Percentiles rank a stretch among this genome's conserved stretches.
phyloP scores from a whole-genome alignment of 1,140 invertebrate species.

The Mylabris phalerata region DNA sequence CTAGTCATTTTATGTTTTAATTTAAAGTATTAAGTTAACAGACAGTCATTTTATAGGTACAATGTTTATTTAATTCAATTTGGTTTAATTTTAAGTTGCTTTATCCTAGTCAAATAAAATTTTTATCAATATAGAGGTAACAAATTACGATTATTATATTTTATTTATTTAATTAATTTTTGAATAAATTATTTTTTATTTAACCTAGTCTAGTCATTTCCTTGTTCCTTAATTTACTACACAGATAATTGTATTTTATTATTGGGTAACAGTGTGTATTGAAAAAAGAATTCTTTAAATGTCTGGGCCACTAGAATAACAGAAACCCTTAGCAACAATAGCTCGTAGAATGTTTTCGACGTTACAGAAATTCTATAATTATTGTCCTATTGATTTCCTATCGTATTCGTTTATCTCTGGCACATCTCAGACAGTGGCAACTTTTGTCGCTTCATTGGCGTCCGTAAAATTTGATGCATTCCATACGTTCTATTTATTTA shows the following conservation, averaged over 20 bases:
- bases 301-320: conserved; percentile 15
- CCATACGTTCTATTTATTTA: too few relatives aligned
- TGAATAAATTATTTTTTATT: too few relatives aligned
- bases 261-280: conserved; percentile 11
- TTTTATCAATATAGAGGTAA: too few relatives aligned
- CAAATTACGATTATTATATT: too few relatives aligned
- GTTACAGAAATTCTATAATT: conserved; percentile 24
- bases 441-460: conserved; percentile 14
- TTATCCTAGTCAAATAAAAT: too few relatives aligned
- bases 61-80: background rate
- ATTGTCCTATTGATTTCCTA: conserved; percentile 26
- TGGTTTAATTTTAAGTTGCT: background rate
- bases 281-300: conserved; percentile 7
- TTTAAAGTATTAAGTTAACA: background rate
- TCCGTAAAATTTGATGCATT: conserved; percentile 2
- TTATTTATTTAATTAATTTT: too few relatives aligned
- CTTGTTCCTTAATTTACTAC: too few relatives aligned
- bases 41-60: background rate
- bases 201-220: too few relatives aligned
- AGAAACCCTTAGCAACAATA: conserved; percentile 18
- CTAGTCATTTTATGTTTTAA: too few relatives aligned
- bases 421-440: conserved; percentile 19
- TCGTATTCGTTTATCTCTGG: conserved; percentile 21
- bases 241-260: background rate
- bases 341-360: conserved; percentile 16